phyloP scores from a whole-genome alignment of 1,140 invertebrate genomes.

The Atopsyche davidsoni region DNA sequence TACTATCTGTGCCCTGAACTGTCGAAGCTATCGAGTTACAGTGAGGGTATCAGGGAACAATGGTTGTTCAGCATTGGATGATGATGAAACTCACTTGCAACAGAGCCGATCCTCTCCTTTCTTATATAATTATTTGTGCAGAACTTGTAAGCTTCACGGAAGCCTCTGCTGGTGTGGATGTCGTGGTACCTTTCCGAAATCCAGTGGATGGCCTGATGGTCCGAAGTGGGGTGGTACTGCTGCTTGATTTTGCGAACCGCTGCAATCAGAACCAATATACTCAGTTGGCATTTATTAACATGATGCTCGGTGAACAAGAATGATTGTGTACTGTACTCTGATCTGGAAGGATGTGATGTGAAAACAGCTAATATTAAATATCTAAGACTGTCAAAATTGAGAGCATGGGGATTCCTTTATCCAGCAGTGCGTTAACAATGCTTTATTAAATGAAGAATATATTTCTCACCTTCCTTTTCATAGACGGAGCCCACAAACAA shows the following conservation, averaged over 20 bases:
- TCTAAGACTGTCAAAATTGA: too few relatives aligned
- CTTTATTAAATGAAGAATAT: too few relatives aligned
- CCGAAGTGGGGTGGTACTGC: constrained; percentile 46
- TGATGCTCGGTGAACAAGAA: too few relatives aligned
- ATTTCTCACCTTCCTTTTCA: constrained; percentile 36
- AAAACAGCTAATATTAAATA: too few relatives aligned
- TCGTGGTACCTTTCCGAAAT: constrained; percentile 45
- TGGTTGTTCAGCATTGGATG: too few relatives aligned
- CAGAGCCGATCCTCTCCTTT: constrained; percentile 40
- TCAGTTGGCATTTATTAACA: too few relatives aligned
- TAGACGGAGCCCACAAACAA: constrained; percentile 35
- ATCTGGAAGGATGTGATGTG: too few relatives aligned
- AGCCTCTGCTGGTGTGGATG: constrained; percentile 25
- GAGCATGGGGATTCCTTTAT: too few relatives aligned
- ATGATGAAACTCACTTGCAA: constrained; percentile 43
- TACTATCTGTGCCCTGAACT: too few relatives aligned
- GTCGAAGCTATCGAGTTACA: too few relatives aligned
- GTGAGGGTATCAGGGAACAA: too few relatives aligned
- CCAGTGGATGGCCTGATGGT: constrained; percentile 49
- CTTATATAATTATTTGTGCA: constrained; percentile 37
- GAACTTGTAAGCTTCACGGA: constrained; percentile 33
- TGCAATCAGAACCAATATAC: constrained; percentile 24
- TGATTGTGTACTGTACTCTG: too few relatives aligned
- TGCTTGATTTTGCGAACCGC: constrained; percentile 44
- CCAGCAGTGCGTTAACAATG: neutral